A percentile compares a stretch with the other conserved stretches of the same genome.
Conservation (phyloP, 92 coral and sea anemone species). For the Montipora capitata region DNA sequence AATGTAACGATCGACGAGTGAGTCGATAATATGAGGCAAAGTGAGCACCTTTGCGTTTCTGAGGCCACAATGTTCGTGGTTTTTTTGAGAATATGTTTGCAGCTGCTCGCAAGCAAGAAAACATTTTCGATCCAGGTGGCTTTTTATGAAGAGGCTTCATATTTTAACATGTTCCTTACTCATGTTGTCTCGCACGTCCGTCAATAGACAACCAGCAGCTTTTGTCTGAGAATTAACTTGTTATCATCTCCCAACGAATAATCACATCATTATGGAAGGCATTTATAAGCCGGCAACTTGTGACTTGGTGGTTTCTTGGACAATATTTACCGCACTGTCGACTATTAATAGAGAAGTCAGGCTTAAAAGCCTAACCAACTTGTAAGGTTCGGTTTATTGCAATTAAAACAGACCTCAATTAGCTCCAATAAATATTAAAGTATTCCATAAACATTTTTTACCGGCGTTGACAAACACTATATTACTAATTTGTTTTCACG, state of each 20-base stretch:
- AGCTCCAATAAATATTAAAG: too few relatives aligned
- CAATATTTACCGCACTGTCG: too few relatives aligned
- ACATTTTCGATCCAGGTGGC: not conserved
- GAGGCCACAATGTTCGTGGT: not conserved
- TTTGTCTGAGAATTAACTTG: constrained; percentile 1
- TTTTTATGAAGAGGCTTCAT: not conserved
- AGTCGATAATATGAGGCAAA: too few relatives aligned
- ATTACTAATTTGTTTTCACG: too few relatives aligned
- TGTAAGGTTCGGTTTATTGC: too few relatives aligned
- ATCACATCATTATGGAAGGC: not conserved
- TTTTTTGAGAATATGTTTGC: not conserved
- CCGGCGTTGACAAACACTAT: too few relatives aligned
- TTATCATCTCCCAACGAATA: not conserved
- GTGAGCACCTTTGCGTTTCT: not conserved
- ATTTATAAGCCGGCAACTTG: not conserved
- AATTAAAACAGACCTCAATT: too few relatives aligned
- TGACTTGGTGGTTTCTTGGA: too few relatives aligned
- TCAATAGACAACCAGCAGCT: not conserved
- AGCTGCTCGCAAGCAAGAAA: not conserved
- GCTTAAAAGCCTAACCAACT: too few relatives aligned
- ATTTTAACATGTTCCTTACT: constrained; percentile 4
- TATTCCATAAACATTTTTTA: too few relatives aligned
- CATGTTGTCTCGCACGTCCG: not conserved
- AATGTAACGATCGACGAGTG: too few relatives aligned
- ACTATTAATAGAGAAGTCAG: too few relatives aligned